A percentile compares a stretch with the other conserved stretches of the same genome.
Evolutionary conservation across 2,888 invertebrate species (phyloP).

Genomic region (Dilophus febrilis): DNA sequence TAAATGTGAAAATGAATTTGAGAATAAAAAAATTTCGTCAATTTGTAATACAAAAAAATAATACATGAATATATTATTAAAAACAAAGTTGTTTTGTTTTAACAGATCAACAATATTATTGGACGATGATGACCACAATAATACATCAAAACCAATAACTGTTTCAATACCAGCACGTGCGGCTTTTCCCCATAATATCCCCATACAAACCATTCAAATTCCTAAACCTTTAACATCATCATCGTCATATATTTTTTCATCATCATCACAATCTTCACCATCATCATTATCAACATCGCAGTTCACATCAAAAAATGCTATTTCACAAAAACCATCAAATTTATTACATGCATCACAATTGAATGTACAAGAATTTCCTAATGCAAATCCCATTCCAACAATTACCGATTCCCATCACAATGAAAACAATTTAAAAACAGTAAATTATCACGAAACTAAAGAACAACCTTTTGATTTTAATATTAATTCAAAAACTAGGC

Average conservation of each 20-base stretch:
- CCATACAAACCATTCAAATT: slow-evolving; percentile 23
- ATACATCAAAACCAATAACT: slow-evolving; percentile 16
- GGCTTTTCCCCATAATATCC: slow-evolving; percentile 14
- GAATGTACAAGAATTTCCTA: slow-evolving; percentile 22
- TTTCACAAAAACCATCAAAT: slow-evolving; percentile 29
- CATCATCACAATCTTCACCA: slow-evolving; percentile 5
- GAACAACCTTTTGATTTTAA: too few species aligned
- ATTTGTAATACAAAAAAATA: too few species aligned
- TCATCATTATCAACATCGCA: slow-evolving; percentile 4
- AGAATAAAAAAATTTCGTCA: too few species aligned
- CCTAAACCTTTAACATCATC: background rate
- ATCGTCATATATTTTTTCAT: slow-evolving; percentile 3
- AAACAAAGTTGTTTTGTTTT: slow-evolving; percentile 10
- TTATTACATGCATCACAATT: slow-evolving; percentile 31
- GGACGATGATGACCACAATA: slow-evolving; percentile 19
- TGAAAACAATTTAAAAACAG: too few species aligned
- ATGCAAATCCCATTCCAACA: background rate
- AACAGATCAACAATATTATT: slow-evolving; percentile 16
- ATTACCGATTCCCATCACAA: background rate
- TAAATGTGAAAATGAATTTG: too few species aligned
- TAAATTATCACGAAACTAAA: too few species aligned
- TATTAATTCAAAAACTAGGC: too few species aligned
- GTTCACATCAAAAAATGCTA: slow-evolving; percentile 2
- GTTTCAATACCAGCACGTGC: slow-evolving; percentile 23
- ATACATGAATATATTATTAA: too few species aligned